Evolutionary conservation across 2,113 vertebrate species (phyloP), one percentile per base, ranked within the genome.

Genomic region (Phalacrocorax aristotelis): DNA sequence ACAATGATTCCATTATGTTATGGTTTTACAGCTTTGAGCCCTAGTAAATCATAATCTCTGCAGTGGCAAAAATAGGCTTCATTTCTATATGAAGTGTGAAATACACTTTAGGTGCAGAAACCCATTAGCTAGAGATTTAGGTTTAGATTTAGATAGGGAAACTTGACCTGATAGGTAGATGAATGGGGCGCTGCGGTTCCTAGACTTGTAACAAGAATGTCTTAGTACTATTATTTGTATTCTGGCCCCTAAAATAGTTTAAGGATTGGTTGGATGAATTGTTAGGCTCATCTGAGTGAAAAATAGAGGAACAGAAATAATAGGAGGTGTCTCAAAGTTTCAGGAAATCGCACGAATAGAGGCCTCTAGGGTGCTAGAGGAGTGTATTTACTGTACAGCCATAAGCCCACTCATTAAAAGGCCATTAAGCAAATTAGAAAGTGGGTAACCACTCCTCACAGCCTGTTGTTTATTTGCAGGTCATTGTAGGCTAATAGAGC

Each of bases 401-500:
- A 88, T 77, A 91, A 91, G 48, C 84, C 84, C 79, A 62, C 93
- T 97, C 93, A 93, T 97, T 97, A 97, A 96, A 94, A 95, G 46
- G 38, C 66, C 70, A 82, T 97, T 97, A 97, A 89, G 82, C 78
- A 96, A 93, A 95, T 97, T 97, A 96, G 91, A 52, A 96, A 95
- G 89, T 90, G 71, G 81, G 84, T 85, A 95, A 93, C 94, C 93
- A 89, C 92, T 94, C 95, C 94, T 95, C 79, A 70, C 91, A 97
- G 87, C 78, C 93, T 97, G 94, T 93, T 94, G 95, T 97, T 97
- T 97, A 83, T 95, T 96, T 96, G 87, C 91, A 88, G 94, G 95
- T 97, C 95, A 97, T 18, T 86, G 51, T n/a, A 66, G 82, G 93
- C 87, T 96, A 97, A 96, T 93, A 91, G 84, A 95, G 96, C 84